A percentile compares a stretch with the other conserved stretches of the same genome.
Conservation (phyloP, 92 coral and sea anemone species). For the Metridium senile region DNA sequence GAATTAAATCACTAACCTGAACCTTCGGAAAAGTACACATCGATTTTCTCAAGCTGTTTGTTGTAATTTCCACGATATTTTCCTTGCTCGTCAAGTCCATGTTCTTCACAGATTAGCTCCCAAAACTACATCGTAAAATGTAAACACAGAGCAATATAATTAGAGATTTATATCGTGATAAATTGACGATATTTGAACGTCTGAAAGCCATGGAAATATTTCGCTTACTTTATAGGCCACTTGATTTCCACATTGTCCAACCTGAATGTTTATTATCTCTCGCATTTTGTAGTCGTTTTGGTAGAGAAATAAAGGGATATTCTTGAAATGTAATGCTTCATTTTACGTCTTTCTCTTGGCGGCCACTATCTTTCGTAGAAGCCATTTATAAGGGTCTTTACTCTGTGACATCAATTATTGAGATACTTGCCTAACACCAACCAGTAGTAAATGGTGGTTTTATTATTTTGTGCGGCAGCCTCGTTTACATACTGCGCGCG, state of each 20-base stretch:
- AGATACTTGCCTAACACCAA: conserved; percentile 46
- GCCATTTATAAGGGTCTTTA: conserved; percentile 38
- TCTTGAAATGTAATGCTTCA: not conserved
- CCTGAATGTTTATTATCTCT: conserved; percentile 85
- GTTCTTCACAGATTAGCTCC: conserved; percentile 84
- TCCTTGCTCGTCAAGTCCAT: conserved; percentile 79
- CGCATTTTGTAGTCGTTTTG: conserved; percentile 60
- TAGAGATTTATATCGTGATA: conserved; percentile 2
- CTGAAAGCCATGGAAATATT: not conserved
- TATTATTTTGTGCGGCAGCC: conserved; percentile 44
- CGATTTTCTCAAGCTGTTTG: conserved; percentile 75
- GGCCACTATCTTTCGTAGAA: conserved; percentile 22
- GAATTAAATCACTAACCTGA: too few relatives aligned
- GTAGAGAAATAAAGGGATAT: not conserved
- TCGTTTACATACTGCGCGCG: conserved; percentile 55
- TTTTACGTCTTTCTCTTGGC: conserved; percentile 8
- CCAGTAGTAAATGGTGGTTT: conserved; percentile 76
- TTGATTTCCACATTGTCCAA: conserved; percentile 94
- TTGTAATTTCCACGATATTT: conserved; percentile 62
- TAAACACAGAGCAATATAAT: conserved; percentile 19
- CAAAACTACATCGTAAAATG: conserved; percentile 58
- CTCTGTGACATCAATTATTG: conserved; percentile 28
- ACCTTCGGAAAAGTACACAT: conserved; percentile 86
- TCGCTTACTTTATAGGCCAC: conserved; percentile 77
- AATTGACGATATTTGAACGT: conserved; percentile 4